A percentile compares a stretch with the other conserved stretches of the same genome.
Conservation (phyloP, 2,888 invertebrate genomes). For the Sesamia inferens region DNA sequence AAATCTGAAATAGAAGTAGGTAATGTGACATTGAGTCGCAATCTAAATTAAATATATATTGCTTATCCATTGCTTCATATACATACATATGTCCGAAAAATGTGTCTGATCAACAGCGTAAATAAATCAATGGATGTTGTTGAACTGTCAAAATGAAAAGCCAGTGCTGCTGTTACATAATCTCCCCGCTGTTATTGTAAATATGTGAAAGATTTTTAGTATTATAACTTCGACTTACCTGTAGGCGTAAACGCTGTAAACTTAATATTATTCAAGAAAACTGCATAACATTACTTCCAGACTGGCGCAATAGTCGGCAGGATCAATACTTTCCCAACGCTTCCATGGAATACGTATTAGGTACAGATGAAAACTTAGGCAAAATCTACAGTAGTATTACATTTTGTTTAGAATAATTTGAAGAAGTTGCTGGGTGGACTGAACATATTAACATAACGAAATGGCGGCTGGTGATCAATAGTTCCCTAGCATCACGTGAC, state of each 20-base stretch:
- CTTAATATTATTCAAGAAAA: slow-evolving; percentile 21
- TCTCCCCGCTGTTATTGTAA: background rate
- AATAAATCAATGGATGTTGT: background rate
- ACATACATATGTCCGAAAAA: background rate
- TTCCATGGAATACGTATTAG: background rate
- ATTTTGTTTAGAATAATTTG: background rate
- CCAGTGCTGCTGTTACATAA: background rate
- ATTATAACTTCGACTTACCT: background rate
- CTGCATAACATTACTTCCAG: slow-evolving; percentile 23
- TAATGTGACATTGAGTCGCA: background rate
- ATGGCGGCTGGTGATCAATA: no score
- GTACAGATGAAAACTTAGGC: background rate
- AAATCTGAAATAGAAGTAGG: background rate
- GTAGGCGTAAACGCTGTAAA: background rate
- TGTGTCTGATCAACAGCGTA: background rate
- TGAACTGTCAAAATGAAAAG: background rate
- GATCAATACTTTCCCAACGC: slow-evolving; percentile 20
- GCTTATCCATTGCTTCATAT: background rate
- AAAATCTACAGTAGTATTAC: background rate
- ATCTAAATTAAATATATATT: background rate
- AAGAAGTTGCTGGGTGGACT: background rate
- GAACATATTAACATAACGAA: background rate
- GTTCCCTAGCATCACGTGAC: no score
- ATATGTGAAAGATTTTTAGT: background rate
- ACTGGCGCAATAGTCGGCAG: background rate